phyloP scores from a whole-genome alignment of 1,140 invertebrate genomes.

The Thaumatotibia leucotreta region DNA sequence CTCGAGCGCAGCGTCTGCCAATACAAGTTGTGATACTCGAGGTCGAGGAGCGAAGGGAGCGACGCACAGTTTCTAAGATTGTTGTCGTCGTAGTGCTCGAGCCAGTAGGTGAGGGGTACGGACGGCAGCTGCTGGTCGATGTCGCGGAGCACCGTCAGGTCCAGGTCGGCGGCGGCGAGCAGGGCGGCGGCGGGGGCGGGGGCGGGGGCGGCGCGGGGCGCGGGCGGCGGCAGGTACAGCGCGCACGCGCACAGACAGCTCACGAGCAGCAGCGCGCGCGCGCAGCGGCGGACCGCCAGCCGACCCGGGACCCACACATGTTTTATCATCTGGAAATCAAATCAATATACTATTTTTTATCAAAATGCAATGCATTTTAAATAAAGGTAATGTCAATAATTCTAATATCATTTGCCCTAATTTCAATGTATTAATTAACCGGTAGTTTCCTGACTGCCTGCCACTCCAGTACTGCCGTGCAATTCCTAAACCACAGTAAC shows the following conservation, averaged over 20 bases:
- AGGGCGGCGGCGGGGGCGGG: slow-evolving; percentile 36
- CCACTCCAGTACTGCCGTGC: too few species aligned
- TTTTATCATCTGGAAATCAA: too few species aligned
- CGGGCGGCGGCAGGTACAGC: slow-evolving; percentile 54
- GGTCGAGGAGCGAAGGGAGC: slow-evolving; percentile 90
- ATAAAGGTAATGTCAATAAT: too few species aligned
- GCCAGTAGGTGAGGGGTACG: slow-evolving; percentile 90
- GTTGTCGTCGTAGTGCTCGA: slow-evolving; percentile 84
- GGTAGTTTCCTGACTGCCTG: too few species aligned
- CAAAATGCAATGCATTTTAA: too few species aligned
- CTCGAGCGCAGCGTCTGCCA: slow-evolving; percentile 89
- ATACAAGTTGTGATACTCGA: slow-evolving; percentile 94
- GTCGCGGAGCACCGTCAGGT: slow-evolving; percentile 85
- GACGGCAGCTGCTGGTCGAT: slow-evolving; percentile 86
- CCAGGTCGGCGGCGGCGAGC: slow-evolving; percentile 74
- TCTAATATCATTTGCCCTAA: too few species aligned
- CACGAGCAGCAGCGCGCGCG: slow-evolving; percentile 31
- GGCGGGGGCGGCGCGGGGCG: slow-evolving; percentile 64
- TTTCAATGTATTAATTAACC: too few species aligned
- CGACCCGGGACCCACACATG: slow-evolving; percentile 36
- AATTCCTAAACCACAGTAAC: too few species aligned
- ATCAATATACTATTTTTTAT: too few species aligned
- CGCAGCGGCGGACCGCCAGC: slow-evolving; percentile 35
- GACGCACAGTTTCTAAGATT: slow-evolving; percentile 86
- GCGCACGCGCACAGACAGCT: slow-evolving; percentile 32